Base-by-base conservation (phyloP, 2,113 vertebrate species). In the Osmerus mordax region DNA sequence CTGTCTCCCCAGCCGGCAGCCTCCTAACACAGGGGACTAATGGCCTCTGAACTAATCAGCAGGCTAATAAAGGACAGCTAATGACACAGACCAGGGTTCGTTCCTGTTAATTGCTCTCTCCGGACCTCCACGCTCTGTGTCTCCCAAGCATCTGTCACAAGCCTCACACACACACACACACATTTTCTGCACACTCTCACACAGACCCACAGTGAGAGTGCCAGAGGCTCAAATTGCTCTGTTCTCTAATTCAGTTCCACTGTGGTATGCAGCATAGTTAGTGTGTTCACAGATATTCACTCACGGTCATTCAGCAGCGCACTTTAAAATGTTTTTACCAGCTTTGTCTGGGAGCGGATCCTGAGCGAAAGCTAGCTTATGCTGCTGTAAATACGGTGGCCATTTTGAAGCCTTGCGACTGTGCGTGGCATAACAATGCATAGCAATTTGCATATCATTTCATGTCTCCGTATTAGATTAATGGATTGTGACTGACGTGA, bases 401-500 rank as follows among this genome's bases (percentile, higher is more conserved):
- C 83, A 89, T 89, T 89, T 87, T 84, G 74, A 79, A 80, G 80
- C 87, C 70, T 81, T 78, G 65, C 21, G 71, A 77, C 68, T 89
- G 85, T 21, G 84, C 79, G 74, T 72, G 62, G 87, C 86, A 89
- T 89, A 77, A 89, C 85, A 89, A 89, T 89, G 74, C 83, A 71
- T 70, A 71, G 73, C 83, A 86, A 90, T 90, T 90, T 89, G 89
- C 88, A 90, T 89, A 89, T 90, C 85, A 89, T 90, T 90, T 88
- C 85, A 88, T 89, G 88, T 89, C 86, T 73, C 77, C 83, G 87
- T 87, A 89, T 89, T 90, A 90, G 87, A 89, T 90, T 88, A 89
- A 90, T 90, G 87, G 85, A 85, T 89, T 89, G 83, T 86, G 87
- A 89, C 87, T 88, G 81, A 79, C 85, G 86, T 86, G 88, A 89